Percentiles rank a stretch among this genome's conserved stretches.
Evolutionary conservation across 2,113 vertebrate species (phyloP).

Genomic region (Sialia sialis): DNA sequence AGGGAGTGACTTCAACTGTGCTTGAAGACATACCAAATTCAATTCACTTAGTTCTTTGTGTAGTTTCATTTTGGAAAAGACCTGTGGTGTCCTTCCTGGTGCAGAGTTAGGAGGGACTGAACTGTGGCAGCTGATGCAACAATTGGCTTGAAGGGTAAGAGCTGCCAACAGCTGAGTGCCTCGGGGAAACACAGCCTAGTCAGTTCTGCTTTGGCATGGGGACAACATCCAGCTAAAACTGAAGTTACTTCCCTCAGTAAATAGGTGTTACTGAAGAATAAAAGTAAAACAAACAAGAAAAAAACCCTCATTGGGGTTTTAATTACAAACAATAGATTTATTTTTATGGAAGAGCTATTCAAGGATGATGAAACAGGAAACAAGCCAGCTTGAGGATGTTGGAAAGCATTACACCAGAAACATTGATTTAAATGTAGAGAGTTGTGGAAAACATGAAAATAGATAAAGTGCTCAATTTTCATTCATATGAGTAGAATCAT

Average conservation of each 20-base stretch:
- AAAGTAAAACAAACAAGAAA: neutral
- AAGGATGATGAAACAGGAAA: neutral
- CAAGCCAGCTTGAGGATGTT: neutral
- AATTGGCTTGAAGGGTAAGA: neutral
- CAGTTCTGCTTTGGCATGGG: neutral
- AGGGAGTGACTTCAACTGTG: neutral
- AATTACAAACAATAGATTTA: slow-evolving; percentile 21
- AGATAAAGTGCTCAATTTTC: slow-evolving; percentile 21
- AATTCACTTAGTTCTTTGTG: neutral
- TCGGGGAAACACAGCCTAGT: rapidly evolving
- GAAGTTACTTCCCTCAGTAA: neutral
- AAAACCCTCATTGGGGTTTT: neutral
- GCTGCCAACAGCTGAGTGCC: neutral
- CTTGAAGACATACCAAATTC: neutral
- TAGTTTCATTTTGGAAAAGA: neutral
- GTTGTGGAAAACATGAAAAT: neutral
- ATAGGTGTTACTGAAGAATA: neutral
- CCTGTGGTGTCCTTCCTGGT: neutral
- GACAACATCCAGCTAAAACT: neutral
- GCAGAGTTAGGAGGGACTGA: neutral
- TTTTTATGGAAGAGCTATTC: slow-evolving; percentile 6
- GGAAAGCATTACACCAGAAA: neutral
- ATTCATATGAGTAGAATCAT: neutral
- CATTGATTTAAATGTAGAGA: neutral
- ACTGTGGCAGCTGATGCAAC: neutral